Base-by-base conservation (phyloP, 2,888 invertebrate species). In the Drosophila fulvimacula region DNA sequence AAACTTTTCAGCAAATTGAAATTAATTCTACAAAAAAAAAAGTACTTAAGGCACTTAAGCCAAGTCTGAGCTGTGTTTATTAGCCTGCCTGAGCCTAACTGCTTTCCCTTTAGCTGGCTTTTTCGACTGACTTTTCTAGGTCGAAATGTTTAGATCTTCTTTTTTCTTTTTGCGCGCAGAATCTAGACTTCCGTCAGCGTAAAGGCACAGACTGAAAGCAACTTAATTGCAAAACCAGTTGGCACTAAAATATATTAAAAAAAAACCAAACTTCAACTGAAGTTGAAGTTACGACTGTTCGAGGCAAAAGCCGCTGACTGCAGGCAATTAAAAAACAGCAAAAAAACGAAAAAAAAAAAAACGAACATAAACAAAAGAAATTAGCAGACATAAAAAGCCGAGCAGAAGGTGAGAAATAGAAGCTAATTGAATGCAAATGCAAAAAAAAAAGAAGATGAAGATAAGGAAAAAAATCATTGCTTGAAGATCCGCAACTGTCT, bases 381-480 rank as follows among this genome's bases (percentile, higher is more conserved):
- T 88, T 80, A 80, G 76, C 86, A 34, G 61, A 61, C 49, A 59
- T 34, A 55, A 53, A 65, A 56, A 66, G 34, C 34, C 9, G 13
- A 63, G 46, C 71, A 69, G 75, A 79, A 85, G 78, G 82, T 88
- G 83, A 88, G 83, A 85, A 86, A 69, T 72, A 76, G 73, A 71
- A 78, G 88, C 77, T 86, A 88, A 88, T 88, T 86, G 84, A 88
- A 86, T 88, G 77, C 85, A 88, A 88, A 84, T 73, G 60, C 71
- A 69, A 68, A 41, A 19, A 41, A 68, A 15, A n/a, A 21, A 36
- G 34, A 13, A 21, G 7, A n/a, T 2, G 10, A n/a, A 34, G 19
- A 0, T n/a, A 36, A 19, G 36, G 5, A n/a, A 32, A 32, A 9
- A 24, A 27, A 15, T 34, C 21, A 36, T 5, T 30, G 15, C 24